A percentile compares a stretch with the other conserved stretches of the same genome.
Conservation (phyloP, 2,888 invertebrate species). For the Erpobdella octoculata region DNA sequence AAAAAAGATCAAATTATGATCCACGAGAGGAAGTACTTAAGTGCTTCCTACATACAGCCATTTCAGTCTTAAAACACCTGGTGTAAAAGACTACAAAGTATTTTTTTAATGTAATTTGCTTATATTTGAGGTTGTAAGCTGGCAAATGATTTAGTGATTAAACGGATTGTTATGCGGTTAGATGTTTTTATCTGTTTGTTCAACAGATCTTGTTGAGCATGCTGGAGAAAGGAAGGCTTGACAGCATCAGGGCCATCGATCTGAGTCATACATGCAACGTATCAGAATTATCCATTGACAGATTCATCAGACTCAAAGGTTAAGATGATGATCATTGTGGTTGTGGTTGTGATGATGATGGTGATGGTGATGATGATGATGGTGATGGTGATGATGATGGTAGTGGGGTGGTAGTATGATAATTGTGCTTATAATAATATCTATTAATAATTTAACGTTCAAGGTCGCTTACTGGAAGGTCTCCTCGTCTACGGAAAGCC, state of each 20-base stretch:
- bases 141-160: neutral
- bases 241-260: constrained; percentile 76
- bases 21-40: no score
- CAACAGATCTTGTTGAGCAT: constrained; percentile 72
- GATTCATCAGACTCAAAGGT: constrained; percentile 69
- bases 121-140: neutral
- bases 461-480: constrained; percentile 81
- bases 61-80: no score
- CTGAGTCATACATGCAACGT: constrained; percentile 90
- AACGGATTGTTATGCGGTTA: neutral
- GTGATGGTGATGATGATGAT: no score
- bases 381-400: no score
- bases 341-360: no score
- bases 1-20: no score
- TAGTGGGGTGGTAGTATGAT: no score
- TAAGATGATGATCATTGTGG: neutral
- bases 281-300: constrained; percentile 81
- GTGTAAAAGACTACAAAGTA: no score
- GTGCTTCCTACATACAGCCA: no score
- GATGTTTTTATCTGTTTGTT: no score
- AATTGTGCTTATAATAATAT: neutral
- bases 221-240: constrained; percentile 71
- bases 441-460: constrained; percentile 43
- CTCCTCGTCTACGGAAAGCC: constrained; percentile 87
- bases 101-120: no score